Base-by-base conservation (phyloP, 2,888 invertebrate species). In the Synergus japonicus region DNA sequence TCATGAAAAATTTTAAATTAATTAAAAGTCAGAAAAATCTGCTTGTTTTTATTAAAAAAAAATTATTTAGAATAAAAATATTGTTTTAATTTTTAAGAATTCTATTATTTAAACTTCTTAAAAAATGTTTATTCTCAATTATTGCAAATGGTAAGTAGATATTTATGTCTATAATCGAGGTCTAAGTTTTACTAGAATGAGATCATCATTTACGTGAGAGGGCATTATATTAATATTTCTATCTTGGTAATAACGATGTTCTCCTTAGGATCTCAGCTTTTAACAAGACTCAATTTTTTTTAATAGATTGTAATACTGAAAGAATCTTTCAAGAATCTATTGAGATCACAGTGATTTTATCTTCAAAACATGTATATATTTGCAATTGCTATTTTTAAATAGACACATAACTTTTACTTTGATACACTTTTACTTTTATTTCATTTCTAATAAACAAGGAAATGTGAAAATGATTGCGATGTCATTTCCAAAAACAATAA, bases 171-270 rank as follows among this genome's bases (percentile, higher is more conserved):
- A 29, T 3, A 29, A 29, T 29, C 3, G 29, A 29, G 37, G 9
- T 69, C 29, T 54, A 29, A 69, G 49, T 37, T 73, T 73, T 54
- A 15, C 54, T n/a, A 4, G 5, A 10, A 49, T 73, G 54, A 73
- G 37, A 54, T 73, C 73, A 73, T 49, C 37, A 41, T 54, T 22
- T 29, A 5, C 37, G 37, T 12, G 37, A 15, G 15, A 15, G n/a
- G 49, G 15, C 69, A 69, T n/a, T 69, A 49, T n/a, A 43, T 44
- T 66, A 41, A 15, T 66, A 60, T n/a, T 60, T 60, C 12, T 60
- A 29, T 60, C 4, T 5, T 22, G 60, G 4, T 22, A 29, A 60
- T 60, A 60, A 60, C 60, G 4, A 13, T 60, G 60, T 22, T 9
- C 60, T 60, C 22, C 60, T 60, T 29, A n/a, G 18, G 22, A 12